phyloP scores from a whole-genome alignment of 2,113 vertebrate genomes.

The Oostethus manadensis region DNA sequence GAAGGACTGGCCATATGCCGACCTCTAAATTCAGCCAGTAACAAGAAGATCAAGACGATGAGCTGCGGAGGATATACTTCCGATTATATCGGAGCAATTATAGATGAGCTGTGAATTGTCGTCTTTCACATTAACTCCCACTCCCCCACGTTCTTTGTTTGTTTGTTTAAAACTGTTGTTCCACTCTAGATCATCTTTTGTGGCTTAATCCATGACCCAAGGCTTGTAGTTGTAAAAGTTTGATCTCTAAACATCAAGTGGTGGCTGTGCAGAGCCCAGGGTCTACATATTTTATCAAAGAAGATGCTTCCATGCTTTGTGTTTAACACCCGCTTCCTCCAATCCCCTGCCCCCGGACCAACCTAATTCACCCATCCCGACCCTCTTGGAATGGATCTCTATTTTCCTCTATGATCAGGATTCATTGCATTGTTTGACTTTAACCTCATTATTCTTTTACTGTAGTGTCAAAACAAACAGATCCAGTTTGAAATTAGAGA shows the following conservation, averaged over 20 bases:
- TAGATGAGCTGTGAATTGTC: slow-evolving; percentile 12
- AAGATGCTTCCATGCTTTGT: slow-evolving; percentile 39
- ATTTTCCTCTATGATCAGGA: slow-evolving; percentile 16
- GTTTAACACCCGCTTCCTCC: slow-evolving; percentile 45
- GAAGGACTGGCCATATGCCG: background rate
- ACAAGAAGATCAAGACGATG: slow-evolving; percentile 10
- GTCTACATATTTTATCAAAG: slow-evolving; percentile 16
- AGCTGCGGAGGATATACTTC: slow-evolving; percentile 12
- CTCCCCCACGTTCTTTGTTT: slow-evolving; percentile 4
- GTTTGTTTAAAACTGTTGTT: background rate
- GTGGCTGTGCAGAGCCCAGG: slow-evolving; percentile 4
- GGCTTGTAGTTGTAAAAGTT: slow-evolving; percentile 12
- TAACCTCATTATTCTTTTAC: background rate
- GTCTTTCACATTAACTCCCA: slow-evolving; percentile 10
- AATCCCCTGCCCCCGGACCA: slow-evolving; percentile 30
- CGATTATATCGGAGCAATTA: slow-evolving; percentile 19
- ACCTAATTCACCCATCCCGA: slow-evolving; percentile 22
- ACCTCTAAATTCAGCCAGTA: background rate
- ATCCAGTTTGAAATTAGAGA: background rate
- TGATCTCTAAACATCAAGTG: background rate
- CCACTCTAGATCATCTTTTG: background rate
- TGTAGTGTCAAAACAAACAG: background rate
- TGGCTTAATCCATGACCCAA: background rate
- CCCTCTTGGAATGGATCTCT: slow-evolving; percentile 39
- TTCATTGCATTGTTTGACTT: slow-evolving; percentile 35